These are phyloP conservation scores for Andrena camellia DNA, from an alignment of 2,888 invertebrate species.

Conservation along the genomic window DNA sequence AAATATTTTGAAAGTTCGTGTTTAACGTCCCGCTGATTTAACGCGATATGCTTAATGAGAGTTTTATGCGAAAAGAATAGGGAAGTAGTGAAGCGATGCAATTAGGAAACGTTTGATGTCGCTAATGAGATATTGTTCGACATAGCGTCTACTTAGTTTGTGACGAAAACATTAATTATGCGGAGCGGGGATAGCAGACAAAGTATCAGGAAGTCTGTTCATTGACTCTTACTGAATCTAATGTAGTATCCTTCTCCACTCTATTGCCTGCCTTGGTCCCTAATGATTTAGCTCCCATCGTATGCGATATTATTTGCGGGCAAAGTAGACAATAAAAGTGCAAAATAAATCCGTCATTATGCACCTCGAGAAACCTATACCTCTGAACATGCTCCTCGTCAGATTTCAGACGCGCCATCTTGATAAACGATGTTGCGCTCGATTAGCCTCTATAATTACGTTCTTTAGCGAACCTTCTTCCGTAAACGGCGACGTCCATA, in stretches of 20 bases:
- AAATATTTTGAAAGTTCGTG: no score
- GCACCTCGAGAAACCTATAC: slow-evolving; percentile 9
- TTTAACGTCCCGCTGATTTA: no score
- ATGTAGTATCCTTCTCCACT: slow-evolving; percentile 34
- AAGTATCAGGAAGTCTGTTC: slow-evolving; percentile 73
- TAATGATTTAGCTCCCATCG: not conserved
- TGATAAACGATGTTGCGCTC: slow-evolving; percentile 34
- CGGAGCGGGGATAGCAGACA: slow-evolving; percentile 36
- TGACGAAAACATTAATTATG: slow-evolving; percentile 73
- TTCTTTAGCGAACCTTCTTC: not conserved
- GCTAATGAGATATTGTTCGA: slow-evolving; percentile 61
- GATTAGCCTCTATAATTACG: slow-evolving; percentile 44
- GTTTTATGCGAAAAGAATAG: slow-evolving; percentile 33
- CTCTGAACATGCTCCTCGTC: slow-evolving; percentile 1
- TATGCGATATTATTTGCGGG: not conserved
- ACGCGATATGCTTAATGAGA: not conserved
- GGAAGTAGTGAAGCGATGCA: slow-evolving; percentile 26
- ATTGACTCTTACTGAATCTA: slow-evolving; percentile 62
- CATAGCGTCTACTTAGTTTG: slow-evolving; percentile 58
- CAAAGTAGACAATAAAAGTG: not conserved
- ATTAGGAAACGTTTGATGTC: slow-evolving; percentile 52
- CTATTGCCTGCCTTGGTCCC: not conserved
- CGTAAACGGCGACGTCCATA: not conserved
- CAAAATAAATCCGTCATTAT: slow-evolving; percentile 24
- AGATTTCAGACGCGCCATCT: slow-evolving; percentile 18